These are phyloP conservation scores for Rhabdophis nuchalis DNA, from an alignment of 2,797 vertebrate genomes.

Conservation along the genomic window DNA sequence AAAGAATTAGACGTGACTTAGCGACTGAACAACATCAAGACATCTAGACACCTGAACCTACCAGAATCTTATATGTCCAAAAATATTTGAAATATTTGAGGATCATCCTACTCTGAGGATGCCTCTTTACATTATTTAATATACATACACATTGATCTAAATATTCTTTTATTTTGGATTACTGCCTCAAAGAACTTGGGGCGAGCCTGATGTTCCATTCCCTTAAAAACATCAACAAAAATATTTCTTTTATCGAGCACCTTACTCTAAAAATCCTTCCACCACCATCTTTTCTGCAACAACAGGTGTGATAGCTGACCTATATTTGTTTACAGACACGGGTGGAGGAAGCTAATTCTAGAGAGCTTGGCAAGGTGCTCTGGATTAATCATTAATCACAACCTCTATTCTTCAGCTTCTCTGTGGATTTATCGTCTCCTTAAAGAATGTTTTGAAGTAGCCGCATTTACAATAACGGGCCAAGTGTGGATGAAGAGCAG, in stretches of 20 bases:
- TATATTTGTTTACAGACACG: constrained; percentile 22
- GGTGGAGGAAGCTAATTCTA: constrained; percentile 7
- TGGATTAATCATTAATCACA: constrained; percentile 40
- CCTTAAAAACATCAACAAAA: neutral
- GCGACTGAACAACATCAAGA: neutral
- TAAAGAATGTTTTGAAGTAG: constrained; percentile 16
- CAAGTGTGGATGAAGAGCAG: neutral
- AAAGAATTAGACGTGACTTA: neutral
- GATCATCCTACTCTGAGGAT: neutral
- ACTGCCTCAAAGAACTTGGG: neutral
- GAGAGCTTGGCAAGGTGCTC: constrained; percentile 19
- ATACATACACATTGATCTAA: neutral
- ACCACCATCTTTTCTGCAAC: neutral
- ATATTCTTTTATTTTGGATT: neutral
- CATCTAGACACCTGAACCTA: neutral
- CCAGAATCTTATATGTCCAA: neutral
- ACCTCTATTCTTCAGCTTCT: constrained; percentile 18
- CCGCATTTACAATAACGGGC: neutral
- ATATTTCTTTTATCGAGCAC: neutral
- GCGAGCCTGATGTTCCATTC: neutral
- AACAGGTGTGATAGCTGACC: constrained; percentile 25
- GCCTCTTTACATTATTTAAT: neutral
- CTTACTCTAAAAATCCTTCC: neutral
- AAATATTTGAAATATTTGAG: neutral
- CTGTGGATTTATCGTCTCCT: constrained; percentile 13